A percentile compares a stretch with the other conserved stretches of the same genome.
Evolutionary conservation across 2,888 invertebrate species (phyloP).

Genomic region (Andrena chrysosceles): DNA sequence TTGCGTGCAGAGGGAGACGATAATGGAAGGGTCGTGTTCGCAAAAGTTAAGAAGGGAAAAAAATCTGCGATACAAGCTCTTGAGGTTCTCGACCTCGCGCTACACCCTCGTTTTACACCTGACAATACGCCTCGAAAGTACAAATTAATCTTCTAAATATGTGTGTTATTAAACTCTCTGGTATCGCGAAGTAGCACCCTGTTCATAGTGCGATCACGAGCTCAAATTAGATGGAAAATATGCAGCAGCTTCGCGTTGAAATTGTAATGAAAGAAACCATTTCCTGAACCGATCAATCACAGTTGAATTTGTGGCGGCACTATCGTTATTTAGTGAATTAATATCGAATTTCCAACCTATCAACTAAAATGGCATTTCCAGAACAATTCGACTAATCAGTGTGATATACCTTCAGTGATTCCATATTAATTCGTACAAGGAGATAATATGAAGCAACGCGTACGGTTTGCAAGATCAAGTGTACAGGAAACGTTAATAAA

Average conservation of each 20-base stretch:
- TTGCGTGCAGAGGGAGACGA: slow-evolving; percentile 36
- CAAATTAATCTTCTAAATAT: neutral
- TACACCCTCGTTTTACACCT: slow-evolving; percentile 38
- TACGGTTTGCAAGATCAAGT: slow-evolving; percentile 12
- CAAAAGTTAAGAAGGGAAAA: slow-evolving; percentile 51
- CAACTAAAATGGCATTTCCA: too few species aligned
- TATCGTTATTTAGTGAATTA: too few species aligned
- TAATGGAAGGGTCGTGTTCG: slow-evolving; percentile 66
- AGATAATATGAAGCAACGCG: neutral
- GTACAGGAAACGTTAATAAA: slow-evolving; percentile 44
- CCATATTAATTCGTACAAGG: too few species aligned
- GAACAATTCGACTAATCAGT: too few species aligned
- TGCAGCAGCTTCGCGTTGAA: neutral
- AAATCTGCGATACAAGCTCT: slow-evolving; percentile 36
- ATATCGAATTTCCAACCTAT: too few species aligned
- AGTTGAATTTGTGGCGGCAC: too few species aligned
- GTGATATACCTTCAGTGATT: too few species aligned
- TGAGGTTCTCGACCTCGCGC: slow-evolving; percentile 18
- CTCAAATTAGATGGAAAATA: neutral
- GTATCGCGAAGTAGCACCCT: neutral
- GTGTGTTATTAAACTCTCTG: neutral
- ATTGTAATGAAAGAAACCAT: too few species aligned
- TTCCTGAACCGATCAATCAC: too few species aligned
- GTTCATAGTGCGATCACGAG: neutral
- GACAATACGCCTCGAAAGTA: slow-evolving; percentile 1